Evolutionary conservation across 2,797 vertebrate genomes (phyloP).

Genomic region (Allobates femoralis): DNA sequence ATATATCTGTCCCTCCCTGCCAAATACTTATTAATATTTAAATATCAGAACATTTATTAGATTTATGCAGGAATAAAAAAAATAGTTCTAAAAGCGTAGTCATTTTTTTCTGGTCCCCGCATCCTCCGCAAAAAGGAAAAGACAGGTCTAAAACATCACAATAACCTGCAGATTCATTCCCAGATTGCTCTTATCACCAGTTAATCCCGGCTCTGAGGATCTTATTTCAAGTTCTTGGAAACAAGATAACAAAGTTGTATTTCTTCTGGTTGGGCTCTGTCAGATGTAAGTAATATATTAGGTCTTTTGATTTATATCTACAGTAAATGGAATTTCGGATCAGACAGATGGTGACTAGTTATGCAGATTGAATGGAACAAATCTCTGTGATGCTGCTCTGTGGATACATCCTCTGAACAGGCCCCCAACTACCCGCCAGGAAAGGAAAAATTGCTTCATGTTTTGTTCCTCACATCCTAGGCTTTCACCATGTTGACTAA

Average conservation of each 20-base stretch:
- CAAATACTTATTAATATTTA: not conserved
- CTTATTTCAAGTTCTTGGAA: slow-evolving; percentile 35
- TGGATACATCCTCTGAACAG: not conserved
- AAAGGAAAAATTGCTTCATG: slow-evolving; percentile 18
- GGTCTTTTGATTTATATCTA: slow-evolving; percentile 51
- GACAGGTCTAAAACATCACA: not conserved
- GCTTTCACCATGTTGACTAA: not conserved
- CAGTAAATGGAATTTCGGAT: slow-evolving; percentile 48
- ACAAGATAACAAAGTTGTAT: slow-evolving; percentile 47
- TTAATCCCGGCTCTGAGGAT: slow-evolving; percentile 18
- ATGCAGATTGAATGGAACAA: slow-evolving; percentile 42
- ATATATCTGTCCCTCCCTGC: not conserved
- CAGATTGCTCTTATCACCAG: slow-evolving; percentile 25
- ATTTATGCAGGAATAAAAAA: not conserved
- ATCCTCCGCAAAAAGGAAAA: not conserved
- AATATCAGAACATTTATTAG: not conserved
- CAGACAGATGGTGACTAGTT: slow-evolving; percentile 50
- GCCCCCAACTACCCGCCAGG: not conserved
- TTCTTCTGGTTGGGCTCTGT: slow-evolving; percentile 42
- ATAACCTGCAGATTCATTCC: not conserved
- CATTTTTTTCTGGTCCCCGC: not conserved
- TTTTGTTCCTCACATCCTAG: not conserved
- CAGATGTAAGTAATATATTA: slow-evolving; percentile 48
- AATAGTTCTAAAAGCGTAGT: not conserved
- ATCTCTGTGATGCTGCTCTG: slow-evolving; percentile 16